Conservation (phyloP, 2,113 vertebrate species). For the Leptobrachium ailaonicum region DNA sequence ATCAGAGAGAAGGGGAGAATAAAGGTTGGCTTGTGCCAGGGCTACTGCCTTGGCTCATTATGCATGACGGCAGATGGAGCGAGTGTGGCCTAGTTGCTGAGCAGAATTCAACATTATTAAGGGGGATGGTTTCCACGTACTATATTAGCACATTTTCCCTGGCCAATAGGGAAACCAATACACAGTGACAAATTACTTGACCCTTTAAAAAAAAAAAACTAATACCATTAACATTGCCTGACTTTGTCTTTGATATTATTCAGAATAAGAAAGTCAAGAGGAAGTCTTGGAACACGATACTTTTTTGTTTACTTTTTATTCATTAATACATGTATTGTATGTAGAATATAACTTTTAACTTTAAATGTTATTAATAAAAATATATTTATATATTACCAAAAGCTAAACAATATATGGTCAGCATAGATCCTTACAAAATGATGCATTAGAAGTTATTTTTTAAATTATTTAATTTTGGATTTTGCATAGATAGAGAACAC, state of each 20-base stretch:
- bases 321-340: no score
- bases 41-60: slow-evolving; percentile 61
- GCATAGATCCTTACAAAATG: no score
- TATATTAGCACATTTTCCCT: neutral
- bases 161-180: neutral
- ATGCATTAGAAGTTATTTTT: no score
- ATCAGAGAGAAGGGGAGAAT: slow-evolving; percentile 66
- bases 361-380: no score
- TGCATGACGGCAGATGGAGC: slow-evolving; percentile 76
- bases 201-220: neutral
- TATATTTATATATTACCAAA: no score
- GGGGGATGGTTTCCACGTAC: slow-evolving; percentile 16
- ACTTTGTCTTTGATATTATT: neutral
- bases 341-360: no score
- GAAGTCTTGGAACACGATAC: neutral
- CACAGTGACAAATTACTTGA: neutral
- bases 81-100: slow-evolving; percentile 71
- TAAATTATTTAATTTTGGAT: no score
- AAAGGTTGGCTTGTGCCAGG: slow-evolving; percentile 72
- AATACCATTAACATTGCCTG: neutral
- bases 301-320: no score
- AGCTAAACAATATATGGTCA: no score
- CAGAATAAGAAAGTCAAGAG: neutral
- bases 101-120: slow-evolving; percentile 61
- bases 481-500: no score